Evolutionary conservation across 2,113 vertebrate species (phyloP).

Genomic region (Coreoperca whiteheadi): DNA sequence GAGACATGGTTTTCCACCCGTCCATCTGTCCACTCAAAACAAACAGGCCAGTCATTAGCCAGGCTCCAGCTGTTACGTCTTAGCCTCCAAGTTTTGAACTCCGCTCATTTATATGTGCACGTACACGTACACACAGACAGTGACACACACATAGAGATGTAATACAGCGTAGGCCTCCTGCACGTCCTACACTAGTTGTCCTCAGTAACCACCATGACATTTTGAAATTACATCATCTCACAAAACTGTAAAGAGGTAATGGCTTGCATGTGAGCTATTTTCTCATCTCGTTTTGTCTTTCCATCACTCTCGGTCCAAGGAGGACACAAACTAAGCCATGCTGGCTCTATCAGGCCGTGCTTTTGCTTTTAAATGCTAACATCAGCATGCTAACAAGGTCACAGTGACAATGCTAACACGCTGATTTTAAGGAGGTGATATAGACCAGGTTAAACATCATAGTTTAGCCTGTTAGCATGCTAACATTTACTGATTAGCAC

Average conservation of each 20-base stretch:
- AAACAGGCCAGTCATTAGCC: slow-evolving; percentile 69
- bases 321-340: background rate
- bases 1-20: slow-evolving; percentile 57
- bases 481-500: background rate
- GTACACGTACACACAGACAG: background rate
- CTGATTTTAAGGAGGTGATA: background rate
- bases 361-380: background rate
- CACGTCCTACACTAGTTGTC: background rate
- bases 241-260: slow-evolving; percentile 15
- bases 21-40: slow-evolving; percentile 78
- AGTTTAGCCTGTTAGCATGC: background rate
- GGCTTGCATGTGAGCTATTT: slow-evolving; percentile 3
- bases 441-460: background rate
- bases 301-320: background rate
- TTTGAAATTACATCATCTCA: slow-evolving; percentile 35
- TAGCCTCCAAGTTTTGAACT: slow-evolving; percentile 40
- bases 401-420: background rate
- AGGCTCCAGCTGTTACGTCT: slow-evolving; percentile 70
- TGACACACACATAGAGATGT: background rate
- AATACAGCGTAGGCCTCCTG: background rate
- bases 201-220: background rate
- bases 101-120: slow-evolving; percentile 23
- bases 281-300: background rate
- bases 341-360: slow-evolving; percentile 13
- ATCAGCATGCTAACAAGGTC: background rate